Conservation (phyloP, 2,797 vertebrate genomes). For the Hemibagrus guttatus region DNA sequence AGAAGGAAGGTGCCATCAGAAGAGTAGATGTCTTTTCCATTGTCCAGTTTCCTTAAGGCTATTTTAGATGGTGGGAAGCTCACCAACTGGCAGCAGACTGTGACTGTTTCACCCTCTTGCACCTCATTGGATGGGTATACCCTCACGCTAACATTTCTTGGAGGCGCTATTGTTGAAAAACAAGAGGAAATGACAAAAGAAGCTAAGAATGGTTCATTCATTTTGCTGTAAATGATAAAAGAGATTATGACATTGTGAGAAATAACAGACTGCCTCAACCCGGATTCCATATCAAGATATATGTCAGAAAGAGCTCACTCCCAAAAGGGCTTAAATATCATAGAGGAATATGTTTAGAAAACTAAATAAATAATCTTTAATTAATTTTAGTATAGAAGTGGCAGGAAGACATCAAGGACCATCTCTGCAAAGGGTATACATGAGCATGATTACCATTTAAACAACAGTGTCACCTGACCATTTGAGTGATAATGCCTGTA, state of each 20-base stretch:
- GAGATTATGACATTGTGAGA: background rate
- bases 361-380: no score
- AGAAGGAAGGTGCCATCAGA: constrained; percentile 69
- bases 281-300: no score
- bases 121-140: constrained; percentile 69
- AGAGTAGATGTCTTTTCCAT: constrained; percentile 64
- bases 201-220: constrained; percentile 1
- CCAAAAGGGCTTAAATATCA: no score
- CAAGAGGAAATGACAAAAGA: constrained; percentile 27
- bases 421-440: no score
- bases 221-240: background rate
- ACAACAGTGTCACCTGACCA: no score
- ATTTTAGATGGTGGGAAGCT: constrained; percentile 69
- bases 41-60: constrained; percentile 71
- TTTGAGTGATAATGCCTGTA: no score
- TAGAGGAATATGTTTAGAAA: no score
- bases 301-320: no score
- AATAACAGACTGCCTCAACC: no score
- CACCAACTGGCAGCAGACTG: constrained; percentile 66
- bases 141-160: constrained; percentile 69
- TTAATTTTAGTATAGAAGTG: no score
- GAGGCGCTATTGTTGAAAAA: constrained; percentile 64
- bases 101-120: constrained; percentile 75
- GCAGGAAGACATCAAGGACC: no score
- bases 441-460: no score